These are phyloP conservation scores for Matsumurasca onukii DNA, from an alignment of 1,140 invertebrate genomes.

Conservation along the genomic window DNA sequence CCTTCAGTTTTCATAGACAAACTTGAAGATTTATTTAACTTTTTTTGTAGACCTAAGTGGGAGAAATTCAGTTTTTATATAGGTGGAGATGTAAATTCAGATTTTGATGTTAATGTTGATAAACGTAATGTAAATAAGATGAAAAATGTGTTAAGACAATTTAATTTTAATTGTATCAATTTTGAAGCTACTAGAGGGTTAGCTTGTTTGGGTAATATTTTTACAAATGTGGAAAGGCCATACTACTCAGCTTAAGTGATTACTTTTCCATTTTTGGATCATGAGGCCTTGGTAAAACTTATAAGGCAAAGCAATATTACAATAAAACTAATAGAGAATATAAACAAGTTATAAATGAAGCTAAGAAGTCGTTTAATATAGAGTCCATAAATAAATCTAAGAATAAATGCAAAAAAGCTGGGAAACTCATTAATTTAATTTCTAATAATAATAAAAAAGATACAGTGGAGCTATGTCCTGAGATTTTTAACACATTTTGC, in stretches of 20 bases:
- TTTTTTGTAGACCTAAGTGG: neutral
- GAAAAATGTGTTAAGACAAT: neutral
- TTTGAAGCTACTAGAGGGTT: neutral
- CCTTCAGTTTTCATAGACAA: neutral
- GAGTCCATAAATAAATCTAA: no score
- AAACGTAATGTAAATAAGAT: neutral
- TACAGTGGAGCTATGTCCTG: no score
- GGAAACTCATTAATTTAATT: no score
- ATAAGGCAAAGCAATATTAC: no score
- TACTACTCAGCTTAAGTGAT: neutral
- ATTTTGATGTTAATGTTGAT: neutral
- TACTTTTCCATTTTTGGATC: neutral
- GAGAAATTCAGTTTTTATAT: neutral
- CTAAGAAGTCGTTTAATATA: no score
- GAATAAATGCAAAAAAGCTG: no score
- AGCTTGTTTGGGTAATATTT: neutral
- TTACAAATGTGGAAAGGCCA: neutral
- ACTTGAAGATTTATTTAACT: neutral
- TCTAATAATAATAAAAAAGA: no score
- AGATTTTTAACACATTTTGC: no score
- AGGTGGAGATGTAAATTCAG: neutral
- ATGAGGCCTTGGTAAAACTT: no score
- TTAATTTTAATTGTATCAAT: conserved; percentile 3
- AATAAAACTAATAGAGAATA: no score
- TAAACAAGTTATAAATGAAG: no score